phyloP scores from a whole-genome alignment of 2,113 vertebrate genomes.

The Nycticorax nycticorax region DNA sequence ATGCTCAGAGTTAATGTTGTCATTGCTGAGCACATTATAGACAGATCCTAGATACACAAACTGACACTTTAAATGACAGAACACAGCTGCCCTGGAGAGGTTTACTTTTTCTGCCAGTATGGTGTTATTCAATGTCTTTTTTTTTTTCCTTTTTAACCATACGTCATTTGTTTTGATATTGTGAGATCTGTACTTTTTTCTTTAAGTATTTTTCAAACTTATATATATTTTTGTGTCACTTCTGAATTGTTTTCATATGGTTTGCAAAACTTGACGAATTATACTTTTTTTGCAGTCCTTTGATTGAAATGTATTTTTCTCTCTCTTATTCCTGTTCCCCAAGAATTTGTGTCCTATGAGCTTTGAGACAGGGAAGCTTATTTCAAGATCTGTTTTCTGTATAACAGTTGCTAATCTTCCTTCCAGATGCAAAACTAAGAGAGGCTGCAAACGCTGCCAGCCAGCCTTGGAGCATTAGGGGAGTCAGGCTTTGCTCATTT shows the following conservation, averaged over 20 bases:
- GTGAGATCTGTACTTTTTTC: slow-evolving; percentile 56
- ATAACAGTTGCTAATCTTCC: background rate
- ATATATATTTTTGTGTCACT: slow-evolving; percentile 68
- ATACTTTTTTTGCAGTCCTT: slow-evolving; percentile 37
- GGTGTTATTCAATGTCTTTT: slow-evolving; percentile 45
- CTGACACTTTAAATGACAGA: slow-evolving; percentile 62
- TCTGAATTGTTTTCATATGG: slow-evolving; percentile 55
- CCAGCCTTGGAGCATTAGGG: background rate
- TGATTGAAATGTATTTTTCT: slow-evolving; percentile 50
- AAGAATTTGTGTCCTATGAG: background rate
- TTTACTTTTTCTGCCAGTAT: slow-evolving; percentile 56
- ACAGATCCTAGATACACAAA: slow-evolving; percentile 42
- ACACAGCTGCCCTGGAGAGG: slow-evolving; percentile 51
- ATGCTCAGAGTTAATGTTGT: slow-evolving; percentile 31
- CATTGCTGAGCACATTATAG: background rate
- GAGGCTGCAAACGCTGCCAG: background rate
- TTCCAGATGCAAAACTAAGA: slow-evolving; percentile 1
- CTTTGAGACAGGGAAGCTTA: slow-evolving; percentile 6
- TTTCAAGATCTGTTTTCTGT: slow-evolving; percentile 9
- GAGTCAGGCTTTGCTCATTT: background rate
- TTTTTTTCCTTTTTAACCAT: slow-evolving; percentile 32
- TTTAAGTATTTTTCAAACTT: slow-evolving; percentile 56
- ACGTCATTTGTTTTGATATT: slow-evolving; percentile 47
- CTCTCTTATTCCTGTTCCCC: background rate
- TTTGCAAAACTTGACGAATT: slow-evolving; percentile 63